phyloP scores from a whole-genome alignment of 92 coral and sea anemone species.

The Plumapathes pennacea region DNA sequence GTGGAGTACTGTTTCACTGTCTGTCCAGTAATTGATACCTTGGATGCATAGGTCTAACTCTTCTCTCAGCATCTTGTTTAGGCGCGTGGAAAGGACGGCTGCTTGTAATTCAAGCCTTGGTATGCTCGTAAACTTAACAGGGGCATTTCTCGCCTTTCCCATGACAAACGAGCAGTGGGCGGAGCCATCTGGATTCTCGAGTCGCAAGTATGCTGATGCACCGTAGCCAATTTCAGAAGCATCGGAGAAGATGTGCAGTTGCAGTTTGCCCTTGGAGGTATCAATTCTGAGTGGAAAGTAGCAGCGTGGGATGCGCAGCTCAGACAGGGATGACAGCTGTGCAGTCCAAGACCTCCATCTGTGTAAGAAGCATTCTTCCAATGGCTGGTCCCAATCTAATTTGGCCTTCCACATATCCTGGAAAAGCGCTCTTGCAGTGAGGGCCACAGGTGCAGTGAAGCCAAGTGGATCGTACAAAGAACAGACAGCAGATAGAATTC shows the following conservation, averaged over 20 bases:
- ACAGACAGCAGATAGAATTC: conserved; percentile 40
- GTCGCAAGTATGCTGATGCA: conserved; percentile 12
- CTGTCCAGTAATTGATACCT: conserved; percentile 15
- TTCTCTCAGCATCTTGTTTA: conserved; percentile 2
- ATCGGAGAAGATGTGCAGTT: conserved; percentile 32
- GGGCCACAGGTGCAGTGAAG: conserved; percentile 39
- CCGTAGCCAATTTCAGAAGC: conserved; percentile 48
- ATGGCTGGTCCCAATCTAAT: conserved; percentile 41
- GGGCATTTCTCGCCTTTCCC: conserved; percentile 27
- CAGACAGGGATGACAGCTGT: conserved; percentile 17
- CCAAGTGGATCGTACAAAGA: conserved; percentile 55
- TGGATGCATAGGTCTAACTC: conserved; percentile 10
- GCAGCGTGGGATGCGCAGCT: conserved; percentile 31
- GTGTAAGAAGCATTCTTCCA: conserved; percentile 15
- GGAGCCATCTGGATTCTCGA: conserved; percentile 16
- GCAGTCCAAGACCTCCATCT: conserved; percentile 41
- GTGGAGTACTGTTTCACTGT: conserved; percentile 20
- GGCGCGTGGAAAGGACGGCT: conserved; percentile 25
- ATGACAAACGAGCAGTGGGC: conserved; percentile 37
- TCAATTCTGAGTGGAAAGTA: conserved; percentile 23
- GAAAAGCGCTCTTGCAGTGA: conserved; percentile 19
- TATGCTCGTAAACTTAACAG: conserved; percentile 19
- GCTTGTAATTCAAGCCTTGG: conserved; percentile 38
- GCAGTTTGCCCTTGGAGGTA: conserved; percentile 1
- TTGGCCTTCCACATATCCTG: conserved; percentile 50